Percentiles rank a stretch among this genome's conserved stretches.
These are phyloP conservation scores for Fistularia commersonii DNA, from an alignment of 2,797 vertebrate genomes.

Conservation along the genomic window DNA sequence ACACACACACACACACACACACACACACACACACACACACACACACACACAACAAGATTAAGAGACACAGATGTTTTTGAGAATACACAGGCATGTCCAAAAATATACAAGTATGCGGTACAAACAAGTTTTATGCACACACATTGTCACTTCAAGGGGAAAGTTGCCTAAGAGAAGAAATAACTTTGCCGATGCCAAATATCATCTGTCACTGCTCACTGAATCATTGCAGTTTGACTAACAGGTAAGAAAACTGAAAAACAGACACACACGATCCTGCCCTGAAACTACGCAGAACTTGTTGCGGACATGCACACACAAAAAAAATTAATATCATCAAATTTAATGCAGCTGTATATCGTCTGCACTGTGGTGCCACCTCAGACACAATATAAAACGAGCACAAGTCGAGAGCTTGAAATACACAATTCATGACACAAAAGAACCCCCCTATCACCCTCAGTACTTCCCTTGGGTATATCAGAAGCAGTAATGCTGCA, in stretches of 20 bases:
- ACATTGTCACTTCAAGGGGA: slow-evolving; percentile 10
- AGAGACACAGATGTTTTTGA: not conserved
- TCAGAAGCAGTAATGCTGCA: slow-evolving; percentile 50
- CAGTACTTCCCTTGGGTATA: slow-evolving; percentile 25
- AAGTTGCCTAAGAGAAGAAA: slow-evolving; percentile 46
- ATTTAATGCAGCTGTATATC: slow-evolving; percentile 9
- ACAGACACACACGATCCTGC: not conserved
- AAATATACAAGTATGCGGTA: not conserved
- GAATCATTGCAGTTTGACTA: slow-evolving; percentile 37
- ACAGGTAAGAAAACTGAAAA: slow-evolving; percentile 1
- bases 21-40: slow-evolving; percentile 1
- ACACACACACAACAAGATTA: not conserved
- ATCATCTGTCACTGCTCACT: slow-evolving; percentile 56
- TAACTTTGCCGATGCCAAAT: slow-evolving; percentile 35
- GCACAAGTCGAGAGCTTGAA: not conserved
- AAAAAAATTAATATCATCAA: not conserved
- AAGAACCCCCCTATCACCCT: not conserved
- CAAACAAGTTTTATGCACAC: not conserved
- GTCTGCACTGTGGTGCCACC: slow-evolving; percentile 5
- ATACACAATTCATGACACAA: slow-evolving; percentile 4
- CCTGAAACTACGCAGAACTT: slow-evolving; percentile 6
- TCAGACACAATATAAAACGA: not conserved
- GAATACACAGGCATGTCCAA: slow-evolving; percentile 1
- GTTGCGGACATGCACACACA: slow-evolving; percentile 10
- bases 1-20: not conserved